Conservation (phyloP, 35 echinoderm and acorn worm genomes). For the Patiria miniata region DNA sequence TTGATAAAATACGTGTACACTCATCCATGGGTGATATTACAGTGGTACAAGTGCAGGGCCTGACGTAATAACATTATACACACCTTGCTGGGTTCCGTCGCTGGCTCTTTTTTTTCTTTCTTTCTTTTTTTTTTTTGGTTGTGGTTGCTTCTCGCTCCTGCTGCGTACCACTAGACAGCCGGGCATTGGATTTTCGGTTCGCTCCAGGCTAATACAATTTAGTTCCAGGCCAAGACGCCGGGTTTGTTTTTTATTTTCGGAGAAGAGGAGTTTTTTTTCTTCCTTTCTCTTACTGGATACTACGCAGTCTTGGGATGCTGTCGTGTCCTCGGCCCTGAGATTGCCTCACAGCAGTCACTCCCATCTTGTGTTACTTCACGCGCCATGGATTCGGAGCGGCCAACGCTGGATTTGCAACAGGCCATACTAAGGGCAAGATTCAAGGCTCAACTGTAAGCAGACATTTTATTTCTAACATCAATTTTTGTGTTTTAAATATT, state of each 20-base stretch:
- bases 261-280: background rate
- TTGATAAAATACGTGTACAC: background rate
- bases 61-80: constrained; percentile 29
- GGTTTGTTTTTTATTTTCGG: background rate
- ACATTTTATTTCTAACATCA: background rate
- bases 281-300: no score
- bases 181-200: constrained; percentile 11
- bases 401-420: constrained; percentile 63
- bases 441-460: constrained; percentile 61
- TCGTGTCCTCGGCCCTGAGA: no score
- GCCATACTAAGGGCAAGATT: constrained; percentile 66
- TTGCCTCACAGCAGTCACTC: background rate
- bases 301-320: no score
- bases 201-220: constrained; percentile 24
- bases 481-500: background rate
- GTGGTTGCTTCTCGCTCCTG: no score
- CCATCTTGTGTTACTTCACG: background rate
- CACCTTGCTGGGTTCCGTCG: background rate
- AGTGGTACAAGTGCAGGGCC: background rate
- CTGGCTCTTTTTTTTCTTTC: background rate
- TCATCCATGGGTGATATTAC: constrained; percentile 20
- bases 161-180: no score
- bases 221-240: background rate
- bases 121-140: no score
- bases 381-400: constrained; percentile 22